phyloP scores from a whole-genome alignment of 2,797 vertebrate species.

The Hydrophis major region DNA sequence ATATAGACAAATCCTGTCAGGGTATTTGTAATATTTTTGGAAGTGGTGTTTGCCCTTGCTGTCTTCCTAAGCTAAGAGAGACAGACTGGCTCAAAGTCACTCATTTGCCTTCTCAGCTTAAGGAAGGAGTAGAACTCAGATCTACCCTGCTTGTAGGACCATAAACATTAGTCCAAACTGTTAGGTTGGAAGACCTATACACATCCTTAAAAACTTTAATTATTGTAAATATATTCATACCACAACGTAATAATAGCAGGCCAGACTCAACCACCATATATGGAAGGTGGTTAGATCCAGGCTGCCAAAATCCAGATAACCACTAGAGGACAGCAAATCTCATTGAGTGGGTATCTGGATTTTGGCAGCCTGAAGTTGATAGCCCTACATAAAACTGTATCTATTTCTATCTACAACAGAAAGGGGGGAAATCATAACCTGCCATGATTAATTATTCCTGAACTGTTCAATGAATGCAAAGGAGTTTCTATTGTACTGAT shows the following conservation, averaged over 20 bases:
- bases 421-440: background rate
- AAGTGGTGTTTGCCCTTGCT: background rate
- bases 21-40: background rate
- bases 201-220: background rate
- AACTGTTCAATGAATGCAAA: background rate
- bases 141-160: background rate
- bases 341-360: background rate
- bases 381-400: background rate
- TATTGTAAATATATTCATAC: background rate
- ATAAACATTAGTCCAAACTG: background rate
- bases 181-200: background rate
- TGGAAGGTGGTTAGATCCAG: background rate
- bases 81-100: background rate
- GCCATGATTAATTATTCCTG: background rate
- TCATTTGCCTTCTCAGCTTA: background rate
- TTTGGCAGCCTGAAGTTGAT: background rate
- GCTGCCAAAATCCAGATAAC: background rate
- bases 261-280: background rate
- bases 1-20: background rate
- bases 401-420: background rate
- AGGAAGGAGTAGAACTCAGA: background rate
- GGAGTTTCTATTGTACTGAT: background rate
- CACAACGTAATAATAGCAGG: background rate
- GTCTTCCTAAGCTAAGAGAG: background rate
- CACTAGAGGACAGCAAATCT: background rate